Base-by-base conservation (phyloP, 2,888 invertebrate genomes). In the Hetaerina titia region DNA sequence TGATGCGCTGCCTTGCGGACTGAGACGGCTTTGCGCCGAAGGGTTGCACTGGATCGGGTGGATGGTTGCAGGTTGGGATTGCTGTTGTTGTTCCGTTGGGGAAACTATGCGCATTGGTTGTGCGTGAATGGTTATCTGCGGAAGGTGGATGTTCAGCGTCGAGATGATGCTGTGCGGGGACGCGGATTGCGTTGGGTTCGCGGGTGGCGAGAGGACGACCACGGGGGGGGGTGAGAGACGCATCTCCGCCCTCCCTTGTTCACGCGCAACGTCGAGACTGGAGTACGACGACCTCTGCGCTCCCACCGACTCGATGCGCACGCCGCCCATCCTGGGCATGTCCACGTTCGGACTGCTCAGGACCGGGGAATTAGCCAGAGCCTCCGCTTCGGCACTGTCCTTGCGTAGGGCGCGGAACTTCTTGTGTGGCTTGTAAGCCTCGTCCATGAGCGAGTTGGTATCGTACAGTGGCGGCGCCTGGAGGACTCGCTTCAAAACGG, bases 341-440 rank as follows among this genome's bases (percentile, higher is more conserved):
- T 45, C 45, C 94, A 95, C 5, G 17, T 22, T n/a, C 9, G 87
- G 22, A 94, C 94, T 96, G 95, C 95, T 95, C 95, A 89, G 95
- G 95, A 97, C 96, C 95, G 97, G 97, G 95, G 89, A 90, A 25
- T 96, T 96, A 15, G 97, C 97, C 95, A 98, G 98, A 0, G 98
- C 97, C 96, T 98, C 98, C 4, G 98, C 98, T 96, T 98, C 98
- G 89, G 98, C 98, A 2, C 98, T 98, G 96, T 98, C 98, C 96
- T 98, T 98, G 95, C 98, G 97, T 96, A 98, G 97, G 4, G 98
- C 98, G 89, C 99, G 98, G 97, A 99, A 99, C 97, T 99, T 99
- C 97, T 99, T 99, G 97, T 99, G 99, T 95, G 99, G 99, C 96
- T 99, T 99, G 97, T 99, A 99, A 25, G 99, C 99, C 97, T 99